Evolutionary conservation across 2,113 vertebrate genomes (phyloP), one percentile per base, ranked within the genome.

Genomic region (Onychorhynchus coronatus): DNA sequence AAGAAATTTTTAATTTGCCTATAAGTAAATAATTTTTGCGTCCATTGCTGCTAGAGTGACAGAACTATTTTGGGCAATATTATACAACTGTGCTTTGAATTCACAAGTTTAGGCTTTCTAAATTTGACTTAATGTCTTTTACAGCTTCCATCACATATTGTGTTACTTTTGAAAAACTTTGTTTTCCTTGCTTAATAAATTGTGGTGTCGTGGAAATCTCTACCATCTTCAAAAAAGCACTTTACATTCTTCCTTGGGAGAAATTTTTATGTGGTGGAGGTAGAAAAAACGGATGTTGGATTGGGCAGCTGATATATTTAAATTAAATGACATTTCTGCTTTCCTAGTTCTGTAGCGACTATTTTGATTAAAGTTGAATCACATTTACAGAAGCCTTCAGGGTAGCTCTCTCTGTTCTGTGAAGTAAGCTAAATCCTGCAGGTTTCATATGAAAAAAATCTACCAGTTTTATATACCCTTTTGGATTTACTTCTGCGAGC

Each of bases 81-180:
- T 96, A 91, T 81, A 96, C 65, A 89, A 96, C 39, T 91, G 67
- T 91, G 62, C 93, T 97, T 97, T 85, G 87, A 98, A 98, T 97
- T 96, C 96, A 94, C 67, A 96, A 95, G 85, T 93, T 97, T 94
- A 94, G 79, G 73, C 61, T 95, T 96, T 96, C 96, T 97, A 96
- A 97, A 93, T 93, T 96, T 97, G 93, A 95, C 91, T 95, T 97
- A 97, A 97, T 97, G 86, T 82, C 56, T 97, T 98, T 97, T 96
- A 96, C 89, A 94, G 86, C 67, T 94, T 97, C 91, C 5, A 93
- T 65, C 41, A 85, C 33, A 65, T 91, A 91, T 47, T 89, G 31
- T 89, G 91, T 79, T 94, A 95, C 63, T 87, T 96, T 88, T 90
- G 49, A 59, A 95, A 94, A 98, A 63, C 16, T 72, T 91, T 92